Evolutionary conservation across 1,140 invertebrate species (phyloP), one percentile per base, ranked within the genome.

Genomic region (Drosophila repleta): DNA sequence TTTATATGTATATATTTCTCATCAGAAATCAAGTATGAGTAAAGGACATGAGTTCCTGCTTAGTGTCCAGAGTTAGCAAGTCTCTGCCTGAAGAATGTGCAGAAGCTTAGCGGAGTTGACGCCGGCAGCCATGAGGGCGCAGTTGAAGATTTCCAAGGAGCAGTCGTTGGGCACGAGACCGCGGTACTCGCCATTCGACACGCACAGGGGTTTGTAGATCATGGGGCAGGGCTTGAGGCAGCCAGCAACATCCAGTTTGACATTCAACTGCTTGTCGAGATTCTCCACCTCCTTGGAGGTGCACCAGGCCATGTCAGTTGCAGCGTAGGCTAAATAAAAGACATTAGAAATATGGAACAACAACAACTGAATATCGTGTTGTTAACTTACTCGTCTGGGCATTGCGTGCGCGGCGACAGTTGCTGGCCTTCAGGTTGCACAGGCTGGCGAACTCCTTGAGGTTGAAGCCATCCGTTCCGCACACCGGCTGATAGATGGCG

Each of bases 141-240:
- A 91, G 52, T 91, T 91, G 37, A 74, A 85, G 41, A 18, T 74
- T 0, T 90, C 80, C 56, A 91, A 48, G 13, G 74, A 18, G 45
- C 90, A 91, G 13, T 55, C 61, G 46, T 88, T 91, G 67, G 79
- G 46, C 46, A 90, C 45, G 13, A 79, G 58, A 15, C 69, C 72
- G 45, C 90, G 87, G 48, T 82, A 90, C 43, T 90, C 75, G 49
- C 90, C 90, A 49, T 91, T 91, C 60, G 85, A 78, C 7, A 85
- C 75, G 48, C 90, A 91, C n/a, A 91, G 49, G 6, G 90, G 90
- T 43, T 79, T 51, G 53, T 88, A 91, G 57, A 90, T 91, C 90
- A 91, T 91, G 29, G 90, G 51, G 41, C 90, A 91, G 48, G 90
- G 85, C 68, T 82, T 91, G 17, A 90, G 52, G 49, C 90, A 91